Base-by-base conservation (phyloP, 2,113 vertebrate species). In the Gymnarchus niloticus region DNA sequence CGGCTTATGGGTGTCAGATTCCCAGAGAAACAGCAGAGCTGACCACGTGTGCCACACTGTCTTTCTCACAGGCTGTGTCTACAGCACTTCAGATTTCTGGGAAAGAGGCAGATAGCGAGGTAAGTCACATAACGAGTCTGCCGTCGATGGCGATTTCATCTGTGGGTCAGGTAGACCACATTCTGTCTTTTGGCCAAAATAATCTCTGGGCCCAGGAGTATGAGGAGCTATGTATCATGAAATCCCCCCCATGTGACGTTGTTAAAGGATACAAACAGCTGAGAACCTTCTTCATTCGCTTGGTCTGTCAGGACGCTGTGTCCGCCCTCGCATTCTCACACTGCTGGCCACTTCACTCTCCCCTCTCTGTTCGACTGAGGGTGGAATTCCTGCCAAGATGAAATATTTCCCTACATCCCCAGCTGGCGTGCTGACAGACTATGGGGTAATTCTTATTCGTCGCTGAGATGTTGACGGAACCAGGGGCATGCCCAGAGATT, bases 41-140 rank as follows among this genome's bases (percentile, higher is more conserved):
- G 14, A 78, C 44, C 17, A 28, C 33, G 2, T 82, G 25, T 56
- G 14, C 48, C 6, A 0, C 28, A 12, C 51, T 61, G 51, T 56
- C 33, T 57, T 41, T 28, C 3, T 93, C 92, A 87, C 92, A 99
- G 98, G 86, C 94, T 99, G 84, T 99, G 97, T 92, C 96, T 99
- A 83, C 98, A 99, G 92, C 98, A 98, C 94, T 99, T 99, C 93
- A 94, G 97, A 88, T 99, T 99, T 84, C 92, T 99, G 10, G 98
- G 98, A 83, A 99, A 99, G 91, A 96, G 97, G 84, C 97, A 98
- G 91, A 98, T 99, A 87, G 95, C 98, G 90, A 97, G 97, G 98
- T 99, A 94, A 95, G 92, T 88, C 57, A 61, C 81, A 41, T 8
- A 54, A 46, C 59, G 48, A 6, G 57, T 0, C 9, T 3, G 10